Evolutionary conservation across 2,797 vertebrate species (phyloP).

Genomic region (Leptodactylus fallax): DNA sequence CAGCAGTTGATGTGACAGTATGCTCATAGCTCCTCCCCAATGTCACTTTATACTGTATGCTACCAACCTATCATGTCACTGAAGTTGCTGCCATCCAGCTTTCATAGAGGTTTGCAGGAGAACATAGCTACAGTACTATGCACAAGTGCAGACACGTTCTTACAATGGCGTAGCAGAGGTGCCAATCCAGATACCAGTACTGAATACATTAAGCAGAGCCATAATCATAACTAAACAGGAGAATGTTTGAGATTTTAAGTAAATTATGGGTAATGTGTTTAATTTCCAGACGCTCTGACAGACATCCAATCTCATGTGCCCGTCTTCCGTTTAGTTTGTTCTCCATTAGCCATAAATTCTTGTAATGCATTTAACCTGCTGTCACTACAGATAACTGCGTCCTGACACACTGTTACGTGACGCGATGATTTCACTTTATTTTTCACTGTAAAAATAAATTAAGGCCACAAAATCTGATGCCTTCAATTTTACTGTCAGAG

Average conservation of each 20-base stretch:
- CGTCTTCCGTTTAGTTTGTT: not conserved
- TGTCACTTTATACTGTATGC: too few species aligned
- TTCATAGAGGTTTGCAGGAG: not conserved
- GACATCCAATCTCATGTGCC: not conserved
- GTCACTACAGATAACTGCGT: not conserved
- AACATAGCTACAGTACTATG: not conserved
- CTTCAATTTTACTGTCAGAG: conserved; percentile 14
- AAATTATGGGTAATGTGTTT: not conserved
- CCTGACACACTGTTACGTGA: not conserved
- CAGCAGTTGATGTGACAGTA: too few species aligned
- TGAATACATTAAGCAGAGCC: not conserved
- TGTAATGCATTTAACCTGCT: not conserved
- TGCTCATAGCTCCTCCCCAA: too few species aligned
- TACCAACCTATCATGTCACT: not conserved
- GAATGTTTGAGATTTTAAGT: not conserved
- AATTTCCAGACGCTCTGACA: not conserved
- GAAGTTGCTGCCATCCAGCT: not conserved
- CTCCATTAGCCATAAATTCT: not conserved
- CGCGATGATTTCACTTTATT: not conserved
- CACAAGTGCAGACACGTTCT: too few species aligned
- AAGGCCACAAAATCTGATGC: not conserved
- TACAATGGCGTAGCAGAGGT: too few species aligned
- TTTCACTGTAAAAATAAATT: conserved; percentile 6
- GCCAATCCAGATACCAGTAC: too few species aligned
- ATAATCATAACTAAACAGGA: not conserved